Conservation (phyloP, 2,888 invertebrate species). For the Alloscopus bannaensis region DNA sequence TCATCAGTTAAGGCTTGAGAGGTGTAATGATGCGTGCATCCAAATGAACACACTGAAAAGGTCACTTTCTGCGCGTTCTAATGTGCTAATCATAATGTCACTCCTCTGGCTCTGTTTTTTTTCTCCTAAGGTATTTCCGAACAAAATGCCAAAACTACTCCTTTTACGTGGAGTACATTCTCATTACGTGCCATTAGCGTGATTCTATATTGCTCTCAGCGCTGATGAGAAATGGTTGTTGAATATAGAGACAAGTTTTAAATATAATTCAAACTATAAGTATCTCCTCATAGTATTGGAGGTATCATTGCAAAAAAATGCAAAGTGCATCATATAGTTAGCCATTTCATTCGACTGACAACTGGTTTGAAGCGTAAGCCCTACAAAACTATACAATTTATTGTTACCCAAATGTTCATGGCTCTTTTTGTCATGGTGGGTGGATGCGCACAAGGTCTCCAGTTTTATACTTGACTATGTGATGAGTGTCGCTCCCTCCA, state of each 20-base stretch:
- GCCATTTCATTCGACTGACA: not conserved
- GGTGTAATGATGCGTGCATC: too few species aligned
- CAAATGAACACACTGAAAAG: too few species aligned
- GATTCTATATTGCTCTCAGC: not conserved
- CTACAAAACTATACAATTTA: slow-evolving; percentile 7
- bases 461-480: slow-evolving; percentile 2
- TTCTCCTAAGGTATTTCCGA: slow-evolving; percentile 5
- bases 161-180: slow-evolving; percentile 14
- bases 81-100: not conserved
- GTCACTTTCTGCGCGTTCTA: too few species aligned
- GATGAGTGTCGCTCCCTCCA: not conserved
- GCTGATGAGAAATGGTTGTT: too few species aligned
- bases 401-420: slow-evolving; percentile 34
- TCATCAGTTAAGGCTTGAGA: too few species aligned
- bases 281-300: too few species aligned
- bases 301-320: not conserved
- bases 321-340: not conserved
- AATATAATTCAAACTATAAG: too few species aligned
- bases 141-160: slow-evolving; percentile 34
- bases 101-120: too few species aligned
- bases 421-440: slow-evolving; percentile 48
- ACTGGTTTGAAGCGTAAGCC: too few species aligned
- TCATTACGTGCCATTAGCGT: slow-evolving; percentile 10
- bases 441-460: slow-evolving; percentile 60
- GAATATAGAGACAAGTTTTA: too few species aligned